Evolutionary conservation across 2,113 vertebrate genomes (phyloP).

Genomic region (Oreochromis tanganicae): DNA sequence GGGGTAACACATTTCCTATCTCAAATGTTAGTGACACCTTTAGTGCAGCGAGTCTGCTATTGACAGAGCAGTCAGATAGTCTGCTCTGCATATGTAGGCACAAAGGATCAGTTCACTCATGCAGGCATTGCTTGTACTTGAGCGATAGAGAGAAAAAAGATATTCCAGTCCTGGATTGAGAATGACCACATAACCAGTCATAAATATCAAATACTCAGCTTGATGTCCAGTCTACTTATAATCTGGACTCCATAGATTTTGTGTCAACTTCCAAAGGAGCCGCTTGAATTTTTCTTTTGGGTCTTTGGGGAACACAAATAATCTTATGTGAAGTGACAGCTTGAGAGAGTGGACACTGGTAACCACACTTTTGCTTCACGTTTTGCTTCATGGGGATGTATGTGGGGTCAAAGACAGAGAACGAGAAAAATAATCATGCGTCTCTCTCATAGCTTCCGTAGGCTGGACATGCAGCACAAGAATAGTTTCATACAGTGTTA

Average conservation of each 20-base stretch:
- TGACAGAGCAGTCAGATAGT: conserved; percentile 28
- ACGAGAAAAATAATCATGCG: background rate
- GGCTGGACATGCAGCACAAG: background rate
- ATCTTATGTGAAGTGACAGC: conserved; percentile 23
- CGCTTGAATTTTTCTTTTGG: conserved; percentile 4
- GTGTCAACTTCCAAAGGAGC: conserved; percentile 3
- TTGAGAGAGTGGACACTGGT: background rate
- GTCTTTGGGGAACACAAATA: background rate
- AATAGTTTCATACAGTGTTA: background rate
- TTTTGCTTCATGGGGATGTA: background rate
- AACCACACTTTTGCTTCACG: background rate
- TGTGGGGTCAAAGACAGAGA: background rate
- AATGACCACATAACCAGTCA: background rate
- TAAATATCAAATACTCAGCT: background rate
- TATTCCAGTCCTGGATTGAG: background rate
- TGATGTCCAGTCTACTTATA: conserved; percentile 25
- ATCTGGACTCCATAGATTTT: conserved; percentile 37
- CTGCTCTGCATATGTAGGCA: background rate
- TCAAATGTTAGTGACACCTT: conserved; percentile 38
- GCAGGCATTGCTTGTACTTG: background rate
- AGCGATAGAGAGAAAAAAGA: background rate
- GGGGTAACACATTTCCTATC: conserved; percentile 40
- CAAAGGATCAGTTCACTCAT: background rate
- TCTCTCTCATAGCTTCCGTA: background rate
- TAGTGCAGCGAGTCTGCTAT: background rate